These are phyloP conservation scores for Cerastis rubricosa DNA, from an alignment of 2,888 invertebrate species.

Conservation along the genomic window DNA sequence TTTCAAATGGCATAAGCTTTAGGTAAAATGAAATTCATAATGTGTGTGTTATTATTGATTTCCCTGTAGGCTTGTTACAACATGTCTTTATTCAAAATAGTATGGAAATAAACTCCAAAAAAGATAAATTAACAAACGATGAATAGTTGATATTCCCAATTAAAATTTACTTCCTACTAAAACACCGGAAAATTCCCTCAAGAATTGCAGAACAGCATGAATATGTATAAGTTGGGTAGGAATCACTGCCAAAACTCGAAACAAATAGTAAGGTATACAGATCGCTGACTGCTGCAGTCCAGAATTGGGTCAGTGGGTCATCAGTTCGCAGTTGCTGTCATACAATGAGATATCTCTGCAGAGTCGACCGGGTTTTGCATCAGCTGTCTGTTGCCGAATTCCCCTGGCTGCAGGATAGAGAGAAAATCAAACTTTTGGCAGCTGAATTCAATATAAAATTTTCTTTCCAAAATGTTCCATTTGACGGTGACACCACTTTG, in stretches of 20 bases:
- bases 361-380: constrained; percentile 81
- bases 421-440: constrained; percentile 62
- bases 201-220: constrained; percentile 72
- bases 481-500: constrained; percentile 66
- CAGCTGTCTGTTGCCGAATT: constrained; percentile 77
- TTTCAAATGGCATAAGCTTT: constrained; percentile 49
- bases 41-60: constrained; percentile 73
- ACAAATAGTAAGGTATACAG: constrained; percentile 85
- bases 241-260: constrained; percentile 86
- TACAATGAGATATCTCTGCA: constrained; percentile 88
- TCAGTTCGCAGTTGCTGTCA: constrained; percentile 83
- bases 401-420: constrained; percentile 58
- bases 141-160: constrained; percentile 49
- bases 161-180: constrained; percentile 51
- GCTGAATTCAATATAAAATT: constrained; percentile 61
- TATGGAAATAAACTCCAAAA: constrained; percentile 30
- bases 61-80: constrained; percentile 68
- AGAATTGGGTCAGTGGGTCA: constrained; percentile 88
- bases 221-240: constrained; percentile 81
- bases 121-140: constrained; percentile 41
- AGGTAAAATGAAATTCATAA: constrained; percentile 67
- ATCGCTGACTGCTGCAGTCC: constrained; percentile 86
- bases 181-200: constrained; percentile 61
- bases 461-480: constrained; percentile 59
- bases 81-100: constrained; percentile 34